Conservation (phyloP, 1,140 invertebrate genomes). For the Pachypsylla venusta region DNA sequence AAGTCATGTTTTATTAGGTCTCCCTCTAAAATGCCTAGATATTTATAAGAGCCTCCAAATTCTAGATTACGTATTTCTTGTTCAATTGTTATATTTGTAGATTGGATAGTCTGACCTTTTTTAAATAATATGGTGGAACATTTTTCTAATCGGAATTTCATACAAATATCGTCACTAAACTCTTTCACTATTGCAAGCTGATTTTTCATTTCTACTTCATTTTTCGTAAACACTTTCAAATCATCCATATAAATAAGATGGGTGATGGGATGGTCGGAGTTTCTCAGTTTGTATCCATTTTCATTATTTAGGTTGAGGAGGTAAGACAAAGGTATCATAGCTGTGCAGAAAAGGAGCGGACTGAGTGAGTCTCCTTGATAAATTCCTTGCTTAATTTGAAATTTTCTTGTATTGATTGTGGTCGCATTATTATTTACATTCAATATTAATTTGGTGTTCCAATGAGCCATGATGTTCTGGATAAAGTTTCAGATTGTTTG, state of each 20-base stretch:
- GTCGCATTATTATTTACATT: background rate
- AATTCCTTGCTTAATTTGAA: constrained; percentile 6
- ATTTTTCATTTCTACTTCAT: background rate
- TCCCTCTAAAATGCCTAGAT: background rate
- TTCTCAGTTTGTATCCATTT: background rate
- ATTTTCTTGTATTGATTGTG: background rate
- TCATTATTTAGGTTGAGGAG: background rate
- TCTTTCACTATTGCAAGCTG: background rate
- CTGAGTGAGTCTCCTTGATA: constrained; percentile 15
- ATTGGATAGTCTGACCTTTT: background rate
- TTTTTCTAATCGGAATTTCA: background rate
- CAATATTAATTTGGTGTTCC: background rate
- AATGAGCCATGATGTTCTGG: background rate
- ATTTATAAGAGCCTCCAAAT: background rate
- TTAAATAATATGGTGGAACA: background rate
- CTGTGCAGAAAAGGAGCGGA: constrained; percentile 16
- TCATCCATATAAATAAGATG: background rate
- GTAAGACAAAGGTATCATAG: background rate
- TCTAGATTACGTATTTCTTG: background rate
- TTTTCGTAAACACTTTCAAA: background rate
- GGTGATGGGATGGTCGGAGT: background rate
- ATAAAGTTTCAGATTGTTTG: background rate
- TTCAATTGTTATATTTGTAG: background rate
- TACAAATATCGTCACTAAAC: background rate
- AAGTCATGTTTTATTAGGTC: background rate